These are phyloP conservation scores for Drosophila mojavensis DNA, from an alignment of 1,140 invertebrate genomes.

Conservation along the genomic window DNA sequence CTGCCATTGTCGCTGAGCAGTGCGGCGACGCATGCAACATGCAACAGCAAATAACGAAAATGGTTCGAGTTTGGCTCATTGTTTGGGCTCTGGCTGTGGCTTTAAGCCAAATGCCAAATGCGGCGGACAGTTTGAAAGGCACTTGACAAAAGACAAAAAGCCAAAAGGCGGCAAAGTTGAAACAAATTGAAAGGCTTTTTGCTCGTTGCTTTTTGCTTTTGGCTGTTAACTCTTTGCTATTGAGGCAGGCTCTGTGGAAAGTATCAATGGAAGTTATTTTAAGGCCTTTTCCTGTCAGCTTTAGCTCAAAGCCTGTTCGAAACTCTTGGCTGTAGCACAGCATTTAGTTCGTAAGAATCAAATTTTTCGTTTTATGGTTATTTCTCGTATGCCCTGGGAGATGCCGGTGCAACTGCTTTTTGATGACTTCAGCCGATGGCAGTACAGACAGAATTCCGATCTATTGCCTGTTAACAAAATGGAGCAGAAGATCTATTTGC, in stretches of 20 bases:
- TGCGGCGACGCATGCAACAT: constrained; percentile 20
- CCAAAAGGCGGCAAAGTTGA: constrained; percentile 60
- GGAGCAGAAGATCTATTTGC: background rate
- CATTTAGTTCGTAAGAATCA: background rate
- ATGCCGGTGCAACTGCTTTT: background rate
- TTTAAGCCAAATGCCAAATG: constrained; percentile 67
- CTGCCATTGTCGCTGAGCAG: constrained; percentile 4
- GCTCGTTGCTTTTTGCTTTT: too few relatives aligned
- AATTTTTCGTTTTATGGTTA: constrained; percentile 1
- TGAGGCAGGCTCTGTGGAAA: constrained; percentile 20
- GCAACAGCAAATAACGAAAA: constrained; percentile 13
- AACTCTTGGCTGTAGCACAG: background rate
- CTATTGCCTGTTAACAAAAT: background rate
- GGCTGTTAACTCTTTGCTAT: background rate
- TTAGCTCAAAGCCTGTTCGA: background rate
- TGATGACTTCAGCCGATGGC: constrained; percentile 4
- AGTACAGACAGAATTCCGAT: background rate
- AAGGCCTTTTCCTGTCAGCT: constrained; percentile 12
- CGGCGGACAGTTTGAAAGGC: constrained; percentile 62
- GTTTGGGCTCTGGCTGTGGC: constrained; percentile 21
- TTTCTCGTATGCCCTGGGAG: background rate
- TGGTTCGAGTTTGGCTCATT: constrained; percentile 30
- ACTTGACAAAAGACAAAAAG: constrained; percentile 46
- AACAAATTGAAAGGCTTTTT: constrained; percentile 44
- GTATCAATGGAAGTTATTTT: constrained; percentile 10